Evolutionary conservation across 2,888 invertebrate genomes (phyloP).

Genomic region (Mesorhabditis spiculigera): DNA sequence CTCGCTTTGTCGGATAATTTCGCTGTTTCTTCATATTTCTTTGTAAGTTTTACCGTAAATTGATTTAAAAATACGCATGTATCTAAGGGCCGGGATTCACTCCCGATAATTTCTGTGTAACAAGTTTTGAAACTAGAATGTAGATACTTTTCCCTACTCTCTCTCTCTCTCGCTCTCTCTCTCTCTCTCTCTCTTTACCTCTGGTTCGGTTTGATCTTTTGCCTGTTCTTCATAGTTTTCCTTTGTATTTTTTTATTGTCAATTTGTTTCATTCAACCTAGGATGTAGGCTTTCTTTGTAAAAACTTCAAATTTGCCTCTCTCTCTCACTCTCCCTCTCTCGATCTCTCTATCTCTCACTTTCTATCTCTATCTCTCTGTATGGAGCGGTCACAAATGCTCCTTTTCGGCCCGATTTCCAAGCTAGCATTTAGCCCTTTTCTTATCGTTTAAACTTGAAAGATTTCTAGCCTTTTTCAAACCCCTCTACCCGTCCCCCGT

Average conservation of each 20-base stretch:
- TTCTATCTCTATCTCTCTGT: too few relatives aligned
- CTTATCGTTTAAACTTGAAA: constrained; percentile 11
- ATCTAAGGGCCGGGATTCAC: too few relatives aligned
- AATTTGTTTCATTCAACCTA: background rate
- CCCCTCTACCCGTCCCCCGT: constrained; percentile 2
- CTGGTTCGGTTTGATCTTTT: constrained; percentile 21
- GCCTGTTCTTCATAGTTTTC: constrained; percentile 18
- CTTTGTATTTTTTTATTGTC: constrained; percentile 7
- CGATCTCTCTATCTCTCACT: too few relatives aligned
- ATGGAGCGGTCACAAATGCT: too few relatives aligned
- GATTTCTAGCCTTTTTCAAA: constrained; percentile 11
- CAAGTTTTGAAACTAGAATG: too few relatives aligned
- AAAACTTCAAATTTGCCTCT: background rate
- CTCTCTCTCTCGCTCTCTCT: background rate
- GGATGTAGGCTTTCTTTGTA: background rate
- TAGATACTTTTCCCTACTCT: background rate
- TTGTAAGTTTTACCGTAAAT: too few relatives aligned
- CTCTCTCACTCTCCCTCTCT: too few relatives aligned
- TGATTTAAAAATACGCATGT: too few relatives aligned
- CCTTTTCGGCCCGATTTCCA: too few relatives aligned
- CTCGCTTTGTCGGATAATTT: constrained; percentile 21
- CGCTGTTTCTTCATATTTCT: constrained; percentile 1
- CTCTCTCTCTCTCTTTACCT: constrained; percentile 6
- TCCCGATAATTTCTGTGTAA: too few relatives aligned
- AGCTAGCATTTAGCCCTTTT: too few relatives aligned